Base-by-base conservation (phyloP, 1,140 invertebrate species). In the Condylostylus longicornis region DNA sequence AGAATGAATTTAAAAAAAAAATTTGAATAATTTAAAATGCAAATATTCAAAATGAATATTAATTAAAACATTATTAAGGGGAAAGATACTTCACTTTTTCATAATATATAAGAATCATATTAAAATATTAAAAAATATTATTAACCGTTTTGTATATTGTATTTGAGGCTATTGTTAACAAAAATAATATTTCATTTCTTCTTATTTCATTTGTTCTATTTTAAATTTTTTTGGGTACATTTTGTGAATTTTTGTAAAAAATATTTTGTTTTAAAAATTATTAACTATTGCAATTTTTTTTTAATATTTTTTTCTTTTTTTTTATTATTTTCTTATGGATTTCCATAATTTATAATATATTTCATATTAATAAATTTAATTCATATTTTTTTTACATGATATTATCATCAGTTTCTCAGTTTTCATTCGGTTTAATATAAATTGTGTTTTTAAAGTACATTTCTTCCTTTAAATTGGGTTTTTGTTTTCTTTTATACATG, bases 161-260 rank as follows among this genome's bases (percentile, higher is more conserved):
- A 14, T 15, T 32, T 32, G 30, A 32, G 30, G 30, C 30, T 32
- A 32, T 32, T 32, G 30, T 32, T 32, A 32, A 32, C 30, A 32
- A 32, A 32, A 32, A 32, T 32, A 32, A 17, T 17, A 18, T 32
- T 17, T 32, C 17, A 15, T 18, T 32, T 32, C 17, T 4, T 17
- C 17, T 18, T 27, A 27, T 27, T 27, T 27, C 14, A 4, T 8
- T 27, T 27, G 25, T 27, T 23, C 10, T 23, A 23, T 27, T 27
- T 27, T 27, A 13, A 27, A 32, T 18, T 32, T 32, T 32, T 2
- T 32, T 3, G 4, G n/a, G 12, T 12, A 5, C 15, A 10, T 32
- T 32, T 12, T 32, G n/a, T 32, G 9, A 14, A 10, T 32, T 32
- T 32, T 18, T 18, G 18, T 32, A 14, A 7, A 13, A 15, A 15